These are phyloP conservation scores for Conger conger DNA, from an alignment of 2,113 vertebrate species.

Conservation along the genomic window DNA sequence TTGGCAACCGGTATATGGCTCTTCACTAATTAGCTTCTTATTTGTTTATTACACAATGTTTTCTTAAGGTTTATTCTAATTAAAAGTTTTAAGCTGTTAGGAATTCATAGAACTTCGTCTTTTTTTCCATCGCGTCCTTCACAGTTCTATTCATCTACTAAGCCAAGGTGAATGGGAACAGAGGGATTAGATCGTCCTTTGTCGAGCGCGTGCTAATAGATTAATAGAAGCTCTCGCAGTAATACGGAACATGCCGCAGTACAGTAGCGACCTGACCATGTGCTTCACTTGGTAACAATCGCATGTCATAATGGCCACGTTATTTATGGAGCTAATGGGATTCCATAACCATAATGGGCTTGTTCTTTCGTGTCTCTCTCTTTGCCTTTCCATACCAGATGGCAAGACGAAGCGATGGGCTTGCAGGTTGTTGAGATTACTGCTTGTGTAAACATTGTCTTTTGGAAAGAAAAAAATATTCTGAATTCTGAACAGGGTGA, in stretches of 20 bases:
- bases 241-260: not conserved
- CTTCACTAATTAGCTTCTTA: constrained; percentile 49
- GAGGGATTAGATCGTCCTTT: constrained; percentile 9
- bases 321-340: not conserved
- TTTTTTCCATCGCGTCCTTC: constrained; percentile 36
- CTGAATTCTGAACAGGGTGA: not conserved
- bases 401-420: not conserved
- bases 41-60: constrained; percentile 45
- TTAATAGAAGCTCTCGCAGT: not conserved
- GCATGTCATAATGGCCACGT: not conserved
- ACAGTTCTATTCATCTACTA: constrained; percentile 25
- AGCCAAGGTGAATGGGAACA: constrained; percentile 30
- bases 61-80: constrained; percentile 49
- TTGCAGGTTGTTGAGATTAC: not conserved
- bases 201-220: not conserved
- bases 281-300: not conserved
- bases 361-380: not conserved
- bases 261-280: not conserved
- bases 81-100: constrained; percentile 43
- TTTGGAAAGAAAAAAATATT: not conserved
- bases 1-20: constrained; percentile 46
- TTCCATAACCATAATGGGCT: not conserved
- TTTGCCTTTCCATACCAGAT: not conserved
- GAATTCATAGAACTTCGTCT: constrained; percentile 26
- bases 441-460: not conserved